Evolutionary conservation across 2,113 vertebrate genomes (phyloP).

Genomic region (Corythornis madagascariensis): DNA sequence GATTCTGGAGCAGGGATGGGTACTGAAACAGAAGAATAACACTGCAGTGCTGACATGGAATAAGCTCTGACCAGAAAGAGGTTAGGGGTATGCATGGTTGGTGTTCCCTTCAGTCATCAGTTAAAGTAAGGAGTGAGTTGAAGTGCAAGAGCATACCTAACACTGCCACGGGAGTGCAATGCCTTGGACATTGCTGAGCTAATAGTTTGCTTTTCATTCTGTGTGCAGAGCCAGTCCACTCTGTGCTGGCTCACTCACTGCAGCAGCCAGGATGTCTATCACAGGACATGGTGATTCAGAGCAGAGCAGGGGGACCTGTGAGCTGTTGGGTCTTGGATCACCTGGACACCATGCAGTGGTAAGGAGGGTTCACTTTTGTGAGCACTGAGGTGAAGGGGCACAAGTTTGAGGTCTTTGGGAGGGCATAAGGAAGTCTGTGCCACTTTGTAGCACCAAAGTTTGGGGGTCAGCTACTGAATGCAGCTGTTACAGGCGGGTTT

Average conservation of each 20-base stretch:
- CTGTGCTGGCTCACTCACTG: rapidly evolving
- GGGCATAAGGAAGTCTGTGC: background rate
- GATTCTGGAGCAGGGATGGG: background rate
- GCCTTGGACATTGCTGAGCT: background rate
- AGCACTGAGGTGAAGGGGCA: background rate
- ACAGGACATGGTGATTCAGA: rapidly evolving
- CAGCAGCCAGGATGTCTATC: background rate
- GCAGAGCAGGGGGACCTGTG: rapidly evolving
- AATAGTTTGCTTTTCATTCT: background rate
- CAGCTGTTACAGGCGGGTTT: background rate
- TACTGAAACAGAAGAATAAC: background rate
- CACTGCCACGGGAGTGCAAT: background rate
- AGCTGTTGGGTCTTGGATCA: background rate
- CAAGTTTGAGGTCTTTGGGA: background rate
- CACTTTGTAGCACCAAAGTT: background rate
- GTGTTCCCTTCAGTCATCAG: background rate
- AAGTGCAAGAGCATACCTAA: background rate
- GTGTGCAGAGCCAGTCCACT: background rate
- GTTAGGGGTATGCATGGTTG: background rate
- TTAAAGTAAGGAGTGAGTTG: background rate
- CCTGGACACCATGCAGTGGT: too few species aligned
- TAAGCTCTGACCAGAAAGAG: background rate
- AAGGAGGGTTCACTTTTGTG: background rate
- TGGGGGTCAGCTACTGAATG: background rate
- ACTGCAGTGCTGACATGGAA: background rate